Evolutionary conservation across 2,113 vertebrate genomes (phyloP), one percentile per base, ranked within the genome.

Genomic region (Chlorodrepanis virens): DNA sequence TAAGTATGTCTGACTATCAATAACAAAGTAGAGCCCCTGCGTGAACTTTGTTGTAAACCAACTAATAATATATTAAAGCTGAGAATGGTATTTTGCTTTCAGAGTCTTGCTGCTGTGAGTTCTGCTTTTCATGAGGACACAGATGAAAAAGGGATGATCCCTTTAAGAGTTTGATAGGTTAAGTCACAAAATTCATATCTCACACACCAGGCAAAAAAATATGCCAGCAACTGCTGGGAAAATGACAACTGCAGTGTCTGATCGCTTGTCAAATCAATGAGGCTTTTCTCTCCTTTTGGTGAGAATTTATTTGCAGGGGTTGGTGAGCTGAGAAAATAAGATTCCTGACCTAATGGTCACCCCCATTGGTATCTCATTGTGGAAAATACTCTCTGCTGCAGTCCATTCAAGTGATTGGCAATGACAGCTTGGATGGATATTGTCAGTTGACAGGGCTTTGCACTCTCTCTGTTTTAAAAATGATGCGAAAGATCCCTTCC

Each of bases 401-500:
- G 96, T 96, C 93, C 93, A 96, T 96, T 96, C 93, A 95, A 97
- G 96, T 96, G 96, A 96, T 96, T 97, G 96, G 96, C 96, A 97
- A 95, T 94, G 96, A 96, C 93, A 97, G 94, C 92, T 75, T 97
- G 96, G 94, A 96, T 96, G 93, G 94, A 97, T 95, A 96, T 96
- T 96, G 93, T 96, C 96, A 95, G 29, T 95, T 97, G 96, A 96
- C 96, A 96, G 93, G 94, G 93, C 96, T 96, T 96, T 96, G 96
- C 96, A 24, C 85, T 90, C 92, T 63, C 69, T 78, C 76, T 68
- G 83, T 37, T 74, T 95, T 95, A 90, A 96, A 95, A 95, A 93
- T 61, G 94, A 94, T 84, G 96, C 93, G 12, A 96, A n/a, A 75
- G 93, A 89, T 95, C 93, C 90, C 76, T 94, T 97, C 90, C 94